Percentiles rank a stretch among this genome's conserved stretches.
Conservation (phyloP, 2,113 vertebrate species). For the Zeus faber region DNA sequence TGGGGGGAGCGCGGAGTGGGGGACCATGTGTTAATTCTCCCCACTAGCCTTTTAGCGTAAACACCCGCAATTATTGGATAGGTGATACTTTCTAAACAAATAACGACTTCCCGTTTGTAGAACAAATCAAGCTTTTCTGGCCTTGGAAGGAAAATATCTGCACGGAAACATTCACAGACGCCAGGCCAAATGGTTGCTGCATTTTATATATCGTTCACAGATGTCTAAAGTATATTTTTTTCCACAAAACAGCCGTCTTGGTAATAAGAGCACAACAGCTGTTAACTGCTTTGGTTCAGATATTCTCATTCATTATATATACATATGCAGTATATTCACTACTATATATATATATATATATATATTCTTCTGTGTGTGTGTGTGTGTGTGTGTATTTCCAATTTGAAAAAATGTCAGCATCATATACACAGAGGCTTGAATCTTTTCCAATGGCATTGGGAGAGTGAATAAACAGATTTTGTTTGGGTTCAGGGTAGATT, state of each 20-base stretch:
- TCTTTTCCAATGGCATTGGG: slow-evolving; percentile 57
- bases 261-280: slow-evolving; percentile 45
- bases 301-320: too few relatives aligned
- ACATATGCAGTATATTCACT: too few relatives aligned
- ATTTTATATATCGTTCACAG: slow-evolving; percentile 59
- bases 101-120: slow-evolving; percentile 37
- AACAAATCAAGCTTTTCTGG: slow-evolving; percentile 30
- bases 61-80: slow-evolving; percentile 13
- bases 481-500: slow-evolving; percentile 66
- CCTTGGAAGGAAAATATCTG: slow-evolving; percentile 38
- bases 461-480: slow-evolving; percentile 64
- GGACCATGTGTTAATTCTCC: slow-evolving; percentile 12
- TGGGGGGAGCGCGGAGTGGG: neutral
- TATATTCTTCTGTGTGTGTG: slow-evolving; percentile 26
- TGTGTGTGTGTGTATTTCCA: slow-evolving; percentile 42
- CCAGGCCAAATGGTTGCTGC: slow-evolving; percentile 28
- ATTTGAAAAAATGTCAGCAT: slow-evolving; percentile 51
- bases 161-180: slow-evolving; percentile 49
- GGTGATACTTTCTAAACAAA: slow-evolving; percentile 21
- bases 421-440: slow-evolving; percentile 34
- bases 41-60: slow-evolving; percentile 22
- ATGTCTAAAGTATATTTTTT: slow-evolving; percentile 44
- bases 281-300: too few relatives aligned
- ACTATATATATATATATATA: slow-evolving; percentile 15
- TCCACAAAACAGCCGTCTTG: slow-evolving; percentile 25